phyloP scores from a whole-genome alignment of 1,140 invertebrate genomes.

The Cydia fagiglandana region DNA sequence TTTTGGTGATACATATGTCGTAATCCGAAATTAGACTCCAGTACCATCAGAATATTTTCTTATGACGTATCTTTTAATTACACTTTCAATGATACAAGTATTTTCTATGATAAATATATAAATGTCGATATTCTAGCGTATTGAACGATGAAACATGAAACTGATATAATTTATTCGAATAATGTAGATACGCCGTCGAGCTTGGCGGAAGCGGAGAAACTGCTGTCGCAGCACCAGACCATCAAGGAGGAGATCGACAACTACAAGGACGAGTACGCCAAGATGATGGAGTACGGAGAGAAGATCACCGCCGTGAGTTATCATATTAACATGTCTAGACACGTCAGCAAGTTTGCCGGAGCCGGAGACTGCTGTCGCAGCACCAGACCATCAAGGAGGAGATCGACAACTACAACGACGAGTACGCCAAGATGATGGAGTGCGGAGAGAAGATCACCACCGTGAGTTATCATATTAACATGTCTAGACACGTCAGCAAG shows the following conservation, averaged over 20 bases:
- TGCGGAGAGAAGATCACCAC: constrained; percentile 97
- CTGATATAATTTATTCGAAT: background rate
- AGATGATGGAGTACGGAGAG: constrained; percentile 99
- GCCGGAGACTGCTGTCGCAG: constrained; percentile 96
- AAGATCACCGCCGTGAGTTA: constrained; percentile 89
- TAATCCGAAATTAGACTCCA: too few relatives aligned
- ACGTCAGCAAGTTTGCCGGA: constrained; percentile 96
- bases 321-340: constrained; percentile 72
- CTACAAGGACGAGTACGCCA: constrained; percentile 98
- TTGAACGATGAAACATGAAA: too few relatives aligned
- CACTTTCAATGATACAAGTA: too few relatives aligned
- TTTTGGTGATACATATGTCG: too few relatives aligned
- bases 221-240: constrained; percentile 97
- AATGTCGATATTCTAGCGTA: too few relatives aligned
- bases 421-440: constrained; percentile 99
- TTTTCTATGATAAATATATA: too few relatives aligned
- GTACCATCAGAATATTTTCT: too few relatives aligned
- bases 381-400: constrained; percentile 99
- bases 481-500: constrained; percentile 95
- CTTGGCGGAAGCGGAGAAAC: constrained; percentile 96
- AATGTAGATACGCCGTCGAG: constrained; percentile 91
- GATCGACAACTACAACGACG: constrained; percentile 99
- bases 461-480: constrained; percentile 80
- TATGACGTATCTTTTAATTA: too few relatives aligned
- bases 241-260: constrained; percentile 99